These are phyloP conservation scores for Merluccius polli DNA, from an alignment of 2,797 vertebrate species.

Conservation along the genomic window DNA sequence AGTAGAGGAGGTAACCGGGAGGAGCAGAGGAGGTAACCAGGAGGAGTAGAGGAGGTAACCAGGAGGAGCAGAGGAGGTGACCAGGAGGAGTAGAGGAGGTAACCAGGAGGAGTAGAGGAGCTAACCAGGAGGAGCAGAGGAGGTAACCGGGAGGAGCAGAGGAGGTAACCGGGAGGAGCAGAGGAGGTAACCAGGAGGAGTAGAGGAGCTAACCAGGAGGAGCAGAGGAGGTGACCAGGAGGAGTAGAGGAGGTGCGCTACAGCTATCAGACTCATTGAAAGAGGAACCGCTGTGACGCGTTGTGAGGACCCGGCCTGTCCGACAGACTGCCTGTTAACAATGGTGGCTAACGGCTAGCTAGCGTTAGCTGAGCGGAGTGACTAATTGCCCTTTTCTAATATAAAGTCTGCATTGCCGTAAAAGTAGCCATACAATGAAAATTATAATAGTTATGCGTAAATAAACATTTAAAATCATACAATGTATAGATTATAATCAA, in stretches of 20 bases:
- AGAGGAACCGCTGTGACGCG: background rate
- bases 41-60: too few relatives aligned
- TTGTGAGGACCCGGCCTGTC: background rate
- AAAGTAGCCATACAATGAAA: background rate
- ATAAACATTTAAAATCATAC: background rate
- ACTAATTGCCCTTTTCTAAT: background rate
- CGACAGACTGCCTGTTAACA: conserved; percentile 5
- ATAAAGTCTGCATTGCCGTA: background rate
- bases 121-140: too few relatives aligned
- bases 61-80: too few relatives aligned
- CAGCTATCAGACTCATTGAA: conserved; percentile 5
- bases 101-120: too few relatives aligned
- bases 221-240: too few relatives aligned
- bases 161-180: too few relatives aligned
- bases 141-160: too few relatives aligned
- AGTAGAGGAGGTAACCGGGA: too few relatives aligned
- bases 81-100: too few relatives aligned
- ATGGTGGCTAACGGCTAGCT: conserved; percentile 47
- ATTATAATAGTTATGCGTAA: background rate
- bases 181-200: too few relatives aligned
- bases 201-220: too few relatives aligned
- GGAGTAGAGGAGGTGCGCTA: conserved; percentile 56
- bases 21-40: too few relatives aligned
- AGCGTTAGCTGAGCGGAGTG: conserved; percentile 43
- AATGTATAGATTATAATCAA: background rate